Percentiles rank a stretch among this genome's conserved stretches.
Conservation (phyloP, 2,113 vertebrate genomes). For the Perca fluviatilis region DNA sequence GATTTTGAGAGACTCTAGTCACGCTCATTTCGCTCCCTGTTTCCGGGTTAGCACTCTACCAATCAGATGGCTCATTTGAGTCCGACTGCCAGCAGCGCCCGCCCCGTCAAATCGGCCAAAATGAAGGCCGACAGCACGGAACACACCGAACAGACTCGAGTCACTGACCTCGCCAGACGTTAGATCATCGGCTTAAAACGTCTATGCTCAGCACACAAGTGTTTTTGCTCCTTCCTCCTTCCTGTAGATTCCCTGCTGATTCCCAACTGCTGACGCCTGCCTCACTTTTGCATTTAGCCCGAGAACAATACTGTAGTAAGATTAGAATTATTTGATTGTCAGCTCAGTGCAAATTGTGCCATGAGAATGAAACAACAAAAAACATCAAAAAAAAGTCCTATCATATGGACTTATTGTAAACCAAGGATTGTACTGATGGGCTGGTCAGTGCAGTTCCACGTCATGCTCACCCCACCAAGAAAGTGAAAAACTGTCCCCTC, state of each 20-base stretch:
- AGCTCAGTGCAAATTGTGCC: not conserved
- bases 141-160: too few relatives aligned
- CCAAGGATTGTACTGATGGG: not conserved
- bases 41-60: too few relatives aligned
- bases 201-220: not conserved
- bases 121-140: too few relatives aligned
- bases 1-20: too few relatives aligned
- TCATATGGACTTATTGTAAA: not conserved
- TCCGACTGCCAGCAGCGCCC: too few relatives aligned
- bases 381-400: not conserved
- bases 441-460: not conserved
- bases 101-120: too few relatives aligned
- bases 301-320: not conserved
- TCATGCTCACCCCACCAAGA: not conserved
- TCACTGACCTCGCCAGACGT: too few relatives aligned
- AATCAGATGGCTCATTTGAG: too few relatives aligned
- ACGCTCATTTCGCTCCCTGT: too few relatives aligned
- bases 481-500: slow-evolving; percentile 24
- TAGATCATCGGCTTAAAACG: too few relatives aligned
- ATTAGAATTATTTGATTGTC: not conserved
- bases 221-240: not conserved
- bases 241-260: not conserved
- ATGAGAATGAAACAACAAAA: not conserved
- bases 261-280: not conserved
- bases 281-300: not conserved